phyloP scores from a whole-genome alignment of 2,113 vertebrate species.

The Eulacestoma nigropectus region DNA sequence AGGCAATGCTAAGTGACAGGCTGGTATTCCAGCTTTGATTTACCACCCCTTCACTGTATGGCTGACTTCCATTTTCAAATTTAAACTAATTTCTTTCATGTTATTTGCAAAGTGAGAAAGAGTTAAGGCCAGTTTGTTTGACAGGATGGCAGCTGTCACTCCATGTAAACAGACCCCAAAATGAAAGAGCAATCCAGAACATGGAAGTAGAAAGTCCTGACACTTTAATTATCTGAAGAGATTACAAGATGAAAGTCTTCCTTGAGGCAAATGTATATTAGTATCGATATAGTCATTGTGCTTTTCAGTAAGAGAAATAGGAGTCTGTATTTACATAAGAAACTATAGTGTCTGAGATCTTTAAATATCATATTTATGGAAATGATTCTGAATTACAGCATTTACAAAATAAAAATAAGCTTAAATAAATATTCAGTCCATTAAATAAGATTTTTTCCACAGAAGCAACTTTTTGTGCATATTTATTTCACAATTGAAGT shows the following conservation, averaged over 20 bases:
- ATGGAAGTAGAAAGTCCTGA: conserved; percentile 54
- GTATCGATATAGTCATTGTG: conserved; percentile 66
- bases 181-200: conserved; percentile 59
- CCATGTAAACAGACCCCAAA: neutral
- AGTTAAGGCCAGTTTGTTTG: neutral
- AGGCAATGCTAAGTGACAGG: neutral
- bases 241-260: conserved; percentile 56
- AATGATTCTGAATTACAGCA: conserved; percentile 78
- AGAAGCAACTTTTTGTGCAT: conserved; percentile 75
- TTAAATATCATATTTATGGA: conserved; percentile 85
- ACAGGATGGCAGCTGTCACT: conserved; percentile 49
- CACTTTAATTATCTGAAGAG: conserved; percentile 49
- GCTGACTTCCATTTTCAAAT: neutral
- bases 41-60: neutral
- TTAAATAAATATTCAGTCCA: conserved; percentile 83
- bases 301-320: conserved; percentile 72
- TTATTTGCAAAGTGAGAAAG: neutral
- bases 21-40: neutral
- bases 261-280: conserved; percentile 42
- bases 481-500: conserved; percentile 64
- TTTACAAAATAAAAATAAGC: conserved; percentile 95
- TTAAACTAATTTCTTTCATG: neutral
- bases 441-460: conserved; percentile 75
- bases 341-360: conserved; percentile 80
- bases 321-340: conserved; percentile 80